These are phyloP conservation scores for Rhagium mordax DNA, from an alignment of 2,888 invertebrate species.

Conservation along the genomic window DNA sequence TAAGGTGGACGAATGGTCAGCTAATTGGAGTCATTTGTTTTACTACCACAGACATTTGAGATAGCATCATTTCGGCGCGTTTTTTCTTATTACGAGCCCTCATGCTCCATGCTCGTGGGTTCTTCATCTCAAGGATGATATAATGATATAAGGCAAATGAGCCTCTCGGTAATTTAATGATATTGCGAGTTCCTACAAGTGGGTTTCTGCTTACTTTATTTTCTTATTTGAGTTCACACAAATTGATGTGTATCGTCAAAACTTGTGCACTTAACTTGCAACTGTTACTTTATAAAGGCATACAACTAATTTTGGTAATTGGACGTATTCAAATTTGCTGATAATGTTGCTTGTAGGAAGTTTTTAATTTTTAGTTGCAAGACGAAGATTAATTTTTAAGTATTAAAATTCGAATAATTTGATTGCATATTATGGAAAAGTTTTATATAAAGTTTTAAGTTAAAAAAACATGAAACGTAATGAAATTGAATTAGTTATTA, in stretches of 20 bases:
- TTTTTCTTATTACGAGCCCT: conserved; percentile 47
- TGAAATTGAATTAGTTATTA: no score
- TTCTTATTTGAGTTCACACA: background rate
- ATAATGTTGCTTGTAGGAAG: background rate
- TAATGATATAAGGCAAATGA: conserved; percentile 22
- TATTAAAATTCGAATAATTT: conserved; percentile 14
- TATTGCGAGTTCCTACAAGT: conserved; percentile 14
- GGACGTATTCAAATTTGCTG: background rate
- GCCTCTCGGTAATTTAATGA: conserved; percentile 32
- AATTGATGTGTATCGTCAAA: conserved; percentile 17
- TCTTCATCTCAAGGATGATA: conserved; percentile 13
- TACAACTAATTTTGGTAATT: conserved; percentile 17
- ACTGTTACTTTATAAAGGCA: background rate
- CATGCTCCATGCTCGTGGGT: conserved; percentile 37
- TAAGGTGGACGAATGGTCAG: conserved; percentile 66
- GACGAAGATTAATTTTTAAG: background rate
- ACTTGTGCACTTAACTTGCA: background rate
- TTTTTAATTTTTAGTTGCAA: conserved; percentile 7
- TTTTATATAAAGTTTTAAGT: background rate
- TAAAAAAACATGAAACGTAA: background rate
- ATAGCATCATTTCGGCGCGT: conserved; percentile 54
- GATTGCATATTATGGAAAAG: background rate
- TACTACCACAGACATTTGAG: conserved; percentile 57
- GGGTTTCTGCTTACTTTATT: conserved; percentile 10
- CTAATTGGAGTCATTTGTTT: conserved; percentile 67